Percentiles rank a stretch among this genome's conserved stretches.
phyloP scores from a whole-genome alignment of 2,113 vertebrate genomes.

The Pygoscelis adeliae region DNA sequence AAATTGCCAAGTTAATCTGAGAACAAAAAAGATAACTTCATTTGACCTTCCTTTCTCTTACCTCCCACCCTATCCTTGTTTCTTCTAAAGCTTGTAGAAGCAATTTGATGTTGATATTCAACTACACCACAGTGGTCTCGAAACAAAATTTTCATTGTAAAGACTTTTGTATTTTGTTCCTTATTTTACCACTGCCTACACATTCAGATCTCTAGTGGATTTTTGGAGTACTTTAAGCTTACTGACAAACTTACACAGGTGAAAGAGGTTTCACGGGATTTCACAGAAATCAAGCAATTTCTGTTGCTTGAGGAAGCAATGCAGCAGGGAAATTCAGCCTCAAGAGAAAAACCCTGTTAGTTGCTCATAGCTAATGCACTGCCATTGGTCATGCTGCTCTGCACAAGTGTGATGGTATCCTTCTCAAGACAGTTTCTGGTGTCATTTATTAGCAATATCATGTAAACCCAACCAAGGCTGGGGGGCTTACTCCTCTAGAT shows the following conservation, averaged over 20 bases:
- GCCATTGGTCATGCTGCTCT: accelerated
- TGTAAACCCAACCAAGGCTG: not conserved
- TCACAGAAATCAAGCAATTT: not conserved
- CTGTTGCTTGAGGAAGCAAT: not conserved
- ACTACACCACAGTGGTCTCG: not conserved
- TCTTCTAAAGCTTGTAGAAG: not conserved
- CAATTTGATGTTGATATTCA: not conserved
- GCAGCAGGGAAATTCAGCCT: not conserved
- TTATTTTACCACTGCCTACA: not conserved
- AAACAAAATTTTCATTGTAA: not conserved
- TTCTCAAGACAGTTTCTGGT: not conserved
- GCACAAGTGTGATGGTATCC: accelerated
- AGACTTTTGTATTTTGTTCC: not conserved
- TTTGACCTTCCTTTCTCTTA: not conserved
- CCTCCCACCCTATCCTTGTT: not conserved
- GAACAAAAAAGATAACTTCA: not conserved
- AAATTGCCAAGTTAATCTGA: not conserved
- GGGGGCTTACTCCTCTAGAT: not conserved
- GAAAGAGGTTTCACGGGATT: not conserved
- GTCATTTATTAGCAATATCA: not conserved
- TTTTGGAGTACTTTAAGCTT: not conserved
- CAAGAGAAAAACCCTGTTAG: not conserved
- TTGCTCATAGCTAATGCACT: not conserved
- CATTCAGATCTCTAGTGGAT: not conserved
- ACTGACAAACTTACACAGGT: not conserved